Evolutionary conservation across 2,113 vertebrate species (phyloP).

Genomic region (Prionailurus bengalensis): DNA sequence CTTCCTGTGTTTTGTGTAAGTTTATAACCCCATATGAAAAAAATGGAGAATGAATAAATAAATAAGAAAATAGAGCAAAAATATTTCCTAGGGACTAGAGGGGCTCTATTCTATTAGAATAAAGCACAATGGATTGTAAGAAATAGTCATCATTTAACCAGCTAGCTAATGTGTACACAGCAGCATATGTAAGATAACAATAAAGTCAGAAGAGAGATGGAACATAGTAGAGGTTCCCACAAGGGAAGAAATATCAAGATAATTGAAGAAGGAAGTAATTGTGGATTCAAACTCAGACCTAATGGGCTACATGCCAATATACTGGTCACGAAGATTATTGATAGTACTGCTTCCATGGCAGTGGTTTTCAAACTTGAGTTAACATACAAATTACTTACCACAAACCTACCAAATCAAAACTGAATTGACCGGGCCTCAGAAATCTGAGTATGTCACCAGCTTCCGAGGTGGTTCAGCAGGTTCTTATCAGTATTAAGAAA

Average conservation of each 20-base stretch:
- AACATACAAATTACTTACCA: neutral
- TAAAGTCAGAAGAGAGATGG: neutral
- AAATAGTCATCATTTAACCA: slow-evolving; percentile 8
- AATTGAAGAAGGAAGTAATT: slow-evolving; percentile 14
- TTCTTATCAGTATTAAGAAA: neutral
- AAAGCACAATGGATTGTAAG: neutral
- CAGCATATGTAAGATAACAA: slow-evolving; percentile 7
- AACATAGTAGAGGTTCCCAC: neutral
- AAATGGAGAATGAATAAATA: neutral
- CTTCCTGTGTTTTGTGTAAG: neutral
- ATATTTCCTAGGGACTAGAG: neutral
- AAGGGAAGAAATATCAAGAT: neutral
- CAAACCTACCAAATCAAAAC: neutral
- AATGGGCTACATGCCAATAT: neutral
- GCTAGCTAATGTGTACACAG: neutral
- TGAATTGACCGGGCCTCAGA: neutral
- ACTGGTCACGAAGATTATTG: neutral
- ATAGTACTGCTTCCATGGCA: neutral
- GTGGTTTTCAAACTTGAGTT: neutral
- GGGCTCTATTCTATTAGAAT: neutral
- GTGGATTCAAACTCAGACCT: neutral
- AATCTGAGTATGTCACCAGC: neutral
- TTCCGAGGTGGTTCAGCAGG: neutral
- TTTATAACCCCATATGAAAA: slow-evolving; percentile 17
- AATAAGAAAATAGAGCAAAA: slow-evolving; percentile 28